Percentiles rank a stretch among this genome's conserved stretches.
phyloP scores from a whole-genome alignment of 2,113 vertebrate species.

The Protobothrops mucrosquamatus region DNA sequence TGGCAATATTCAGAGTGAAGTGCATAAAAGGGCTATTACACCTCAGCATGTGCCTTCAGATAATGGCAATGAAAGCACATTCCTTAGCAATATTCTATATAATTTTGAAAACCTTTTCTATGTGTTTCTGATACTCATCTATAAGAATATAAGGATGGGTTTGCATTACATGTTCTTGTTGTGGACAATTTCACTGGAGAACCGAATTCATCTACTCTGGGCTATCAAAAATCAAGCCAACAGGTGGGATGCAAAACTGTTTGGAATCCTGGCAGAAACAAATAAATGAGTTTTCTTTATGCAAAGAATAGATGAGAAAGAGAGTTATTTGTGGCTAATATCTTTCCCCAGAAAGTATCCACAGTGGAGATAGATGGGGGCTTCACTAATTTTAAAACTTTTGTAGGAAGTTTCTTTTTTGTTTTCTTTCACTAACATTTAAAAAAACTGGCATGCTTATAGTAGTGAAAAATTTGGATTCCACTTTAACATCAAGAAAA shows the following conservation, averaged over 20 bases:
- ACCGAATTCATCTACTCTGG: background rate
- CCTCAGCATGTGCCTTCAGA: background rate
- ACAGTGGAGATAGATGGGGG: background rate
- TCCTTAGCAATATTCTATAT: background rate
- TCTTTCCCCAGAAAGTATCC: background rate
- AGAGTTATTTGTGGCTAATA: background rate
- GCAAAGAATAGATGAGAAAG: background rate
- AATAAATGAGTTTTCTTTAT: background rate
- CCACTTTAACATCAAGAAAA: too few relatives aligned
- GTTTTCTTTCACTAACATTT: background rate
- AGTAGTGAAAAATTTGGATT: background rate
- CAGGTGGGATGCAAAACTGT: background rate
- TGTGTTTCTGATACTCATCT: background rate
- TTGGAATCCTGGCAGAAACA: background rate
- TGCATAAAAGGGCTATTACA: slow-evolving; percentile 7
- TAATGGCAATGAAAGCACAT: slow-evolving; percentile 8
- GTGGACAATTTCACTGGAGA: background rate
- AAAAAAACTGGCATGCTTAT: background rate
- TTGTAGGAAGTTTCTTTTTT: background rate
- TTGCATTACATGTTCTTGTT: background rate
- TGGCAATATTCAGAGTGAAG: background rate
- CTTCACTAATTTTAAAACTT: background rate
- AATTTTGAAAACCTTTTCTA: background rate
- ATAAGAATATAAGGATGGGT: background rate
- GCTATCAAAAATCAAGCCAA: background rate